phyloP scores from a whole-genome alignment of 2,888 invertebrate genomes.

The Gnatocerus cornutus region DNA sequence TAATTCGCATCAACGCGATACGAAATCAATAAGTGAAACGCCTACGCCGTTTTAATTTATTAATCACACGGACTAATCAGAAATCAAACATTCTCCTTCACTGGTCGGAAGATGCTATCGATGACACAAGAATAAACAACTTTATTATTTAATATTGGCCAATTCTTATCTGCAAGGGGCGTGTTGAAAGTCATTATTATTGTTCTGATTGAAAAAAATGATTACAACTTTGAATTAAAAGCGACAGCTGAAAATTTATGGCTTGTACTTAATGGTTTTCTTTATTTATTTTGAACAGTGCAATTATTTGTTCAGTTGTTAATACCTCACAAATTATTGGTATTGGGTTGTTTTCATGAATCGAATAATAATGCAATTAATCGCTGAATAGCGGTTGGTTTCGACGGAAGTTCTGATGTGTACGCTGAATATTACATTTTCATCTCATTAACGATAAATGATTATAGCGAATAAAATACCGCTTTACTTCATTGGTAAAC shows the following conservation, averaged over 20 bases:
- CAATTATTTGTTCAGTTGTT: neutral
- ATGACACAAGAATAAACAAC: constrained; percentile 45
- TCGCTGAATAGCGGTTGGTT: neutral
- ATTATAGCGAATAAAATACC: neutral
- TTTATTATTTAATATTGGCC: constrained; percentile 45
- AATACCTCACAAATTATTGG: neutral
- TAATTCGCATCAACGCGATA: constrained; percentile 27
- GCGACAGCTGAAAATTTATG: neutral
- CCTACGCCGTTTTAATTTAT: constrained; percentile 27
- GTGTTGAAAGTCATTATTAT: constrained; percentile 44
- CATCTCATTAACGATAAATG: constrained; percentile 11
- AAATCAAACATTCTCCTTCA: constrained; percentile 32
- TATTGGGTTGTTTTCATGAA: constrained; percentile 1
- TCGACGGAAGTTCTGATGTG: constrained; percentile 7
- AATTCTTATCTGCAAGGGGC: constrained; percentile 37
- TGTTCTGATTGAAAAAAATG: constrained; percentile 38
- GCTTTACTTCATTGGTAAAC: neutral
- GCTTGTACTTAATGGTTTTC: neutral
- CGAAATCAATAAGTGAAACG: constrained; percentile 40
- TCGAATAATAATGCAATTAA: constrained; percentile 7
- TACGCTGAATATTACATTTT: constrained; percentile 7
- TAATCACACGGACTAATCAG: constrained; percentile 30
- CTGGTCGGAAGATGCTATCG: constrained; percentile 38
- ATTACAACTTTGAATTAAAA: constrained; percentile 34
- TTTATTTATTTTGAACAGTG: neutral